phyloP scores from a whole-genome alignment of 1,140 invertebrate genomes.

The Ridgeia piscesae region DNA sequence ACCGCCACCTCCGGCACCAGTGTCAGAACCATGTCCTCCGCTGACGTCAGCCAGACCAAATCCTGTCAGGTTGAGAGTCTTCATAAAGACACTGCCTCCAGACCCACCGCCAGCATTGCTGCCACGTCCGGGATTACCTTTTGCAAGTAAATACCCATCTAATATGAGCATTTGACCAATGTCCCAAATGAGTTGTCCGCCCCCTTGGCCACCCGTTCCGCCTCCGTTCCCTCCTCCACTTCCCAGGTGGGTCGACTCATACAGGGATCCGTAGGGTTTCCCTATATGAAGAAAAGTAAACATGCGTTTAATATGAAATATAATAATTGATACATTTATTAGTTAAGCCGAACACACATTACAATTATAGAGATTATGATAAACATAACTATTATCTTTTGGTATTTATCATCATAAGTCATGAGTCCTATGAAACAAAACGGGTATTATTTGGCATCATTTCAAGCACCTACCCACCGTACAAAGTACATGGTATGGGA shows the following conservation, averaged over 20 bases:
- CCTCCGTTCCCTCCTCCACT: slow-evolving; percentile 45
- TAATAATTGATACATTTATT: neutral
- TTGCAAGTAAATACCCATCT: slow-evolving; percentile 39
- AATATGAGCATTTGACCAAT: slow-evolving; percentile 40
- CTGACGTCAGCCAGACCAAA: slow-evolving; percentile 42
- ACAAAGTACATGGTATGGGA: no score
- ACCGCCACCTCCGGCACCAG: slow-evolving; percentile 38
- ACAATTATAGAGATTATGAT: neutral
- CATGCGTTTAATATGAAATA: neutral
- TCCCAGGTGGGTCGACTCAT: slow-evolving; percentile 26
- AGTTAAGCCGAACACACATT: neutral
- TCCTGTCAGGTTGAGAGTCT: slow-evolving; percentile 46
- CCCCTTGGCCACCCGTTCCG: slow-evolving; percentile 41
- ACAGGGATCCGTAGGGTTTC: slow-evolving; percentile 14
- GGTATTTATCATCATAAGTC: neutral
- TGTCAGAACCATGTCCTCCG: slow-evolving; percentile 33
- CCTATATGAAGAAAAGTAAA: neutral
- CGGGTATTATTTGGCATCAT: no score
- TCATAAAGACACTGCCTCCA: slow-evolving; percentile 42
- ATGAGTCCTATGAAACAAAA: no score
- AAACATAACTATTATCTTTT: neutral
- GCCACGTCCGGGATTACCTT: slow-evolving; percentile 36
- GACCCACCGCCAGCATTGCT: slow-evolving; percentile 42
- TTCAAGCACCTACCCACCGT: no score
- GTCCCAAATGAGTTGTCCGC: slow-evolving; percentile 42